These are phyloP conservation scores for Embidobia sp. DNA, from an alignment of 2,888 invertebrate species.

Conservation along the genomic window DNA sequence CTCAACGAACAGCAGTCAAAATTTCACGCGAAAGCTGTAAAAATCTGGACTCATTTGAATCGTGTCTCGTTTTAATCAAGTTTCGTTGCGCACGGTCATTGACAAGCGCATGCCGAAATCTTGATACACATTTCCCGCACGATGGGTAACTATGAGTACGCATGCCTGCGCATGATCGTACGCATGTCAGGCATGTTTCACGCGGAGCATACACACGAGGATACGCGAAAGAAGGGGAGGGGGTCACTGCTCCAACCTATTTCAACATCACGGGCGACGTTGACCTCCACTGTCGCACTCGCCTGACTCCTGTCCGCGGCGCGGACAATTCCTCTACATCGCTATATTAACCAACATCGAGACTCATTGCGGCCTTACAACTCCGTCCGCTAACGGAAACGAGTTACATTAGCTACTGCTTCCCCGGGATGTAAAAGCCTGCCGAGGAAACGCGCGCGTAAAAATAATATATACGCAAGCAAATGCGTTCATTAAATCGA, in stretches of 20 bases:
- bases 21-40: too few species aligned
- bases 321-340: constrained; percentile 44
- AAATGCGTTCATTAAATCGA: constrained; percentile 23
- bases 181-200: constrained; percentile 37
- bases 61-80: too few species aligned
- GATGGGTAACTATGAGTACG: constrained; percentile 20
- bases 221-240: constrained; percentile 58
- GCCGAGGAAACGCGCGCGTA: background rate
- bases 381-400: constrained; percentile 39
- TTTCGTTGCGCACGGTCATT: too few species aligned
- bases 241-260: constrained; percentile 73
- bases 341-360: constrained; percentile 47
- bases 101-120: too few species aligned
- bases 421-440: constrained; percentile 7
- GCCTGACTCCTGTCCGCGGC: constrained; percentile 45
- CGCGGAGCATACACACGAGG: too few species aligned
- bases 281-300: constrained; percentile 61
- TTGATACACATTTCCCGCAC: too few species aligned
- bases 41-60: too few species aligned
- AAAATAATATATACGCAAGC: constrained; percentile 18
- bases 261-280: constrained; percentile 67
- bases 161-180: constrained; percentile 39
- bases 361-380: constrained; percentile 33
- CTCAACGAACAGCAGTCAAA: too few species aligned
- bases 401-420: constrained; percentile 37